Percentiles rank a stretch among this genome's conserved stretches.
phyloP scores from a whole-genome alignment of 2,888 invertebrate species.

The Pristionchus japonicus region DNA sequence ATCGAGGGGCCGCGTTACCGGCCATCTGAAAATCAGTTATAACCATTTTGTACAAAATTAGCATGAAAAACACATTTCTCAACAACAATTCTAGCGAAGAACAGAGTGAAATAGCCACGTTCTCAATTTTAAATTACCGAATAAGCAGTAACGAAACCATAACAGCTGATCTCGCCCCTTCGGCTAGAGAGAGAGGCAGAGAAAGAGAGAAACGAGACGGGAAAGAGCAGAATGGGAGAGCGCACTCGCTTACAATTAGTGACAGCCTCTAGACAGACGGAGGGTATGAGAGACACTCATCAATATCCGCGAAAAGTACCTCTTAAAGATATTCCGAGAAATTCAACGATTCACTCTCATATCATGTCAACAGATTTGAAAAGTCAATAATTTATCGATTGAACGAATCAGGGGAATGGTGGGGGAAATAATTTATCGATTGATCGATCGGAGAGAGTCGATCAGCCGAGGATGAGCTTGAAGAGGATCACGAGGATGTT shows the following conservation, averaged over 20 bases:
- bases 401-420: neutral
- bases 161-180: neutral
- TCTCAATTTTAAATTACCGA: neutral
- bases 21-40: neutral
- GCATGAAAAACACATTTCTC: neutral
- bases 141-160: neutral
- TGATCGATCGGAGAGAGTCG: neutral
- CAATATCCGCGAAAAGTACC: neutral
- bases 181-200: neutral
- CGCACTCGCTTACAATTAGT: conserved; percentile 7
- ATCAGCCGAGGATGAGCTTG: conserved; percentile 88
- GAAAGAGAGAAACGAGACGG: neutral
- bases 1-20: neutral
- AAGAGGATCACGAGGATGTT: conserved; percentile 89
- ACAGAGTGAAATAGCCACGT: neutral
- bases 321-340: neutral
- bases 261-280: neutral
- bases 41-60: too few relatives aligned
- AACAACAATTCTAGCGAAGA: neutral
- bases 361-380: neutral
- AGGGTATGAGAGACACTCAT: neutral
- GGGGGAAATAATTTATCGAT: conserved; percentile 4
- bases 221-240: neutral
- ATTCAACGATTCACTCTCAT: neutral
- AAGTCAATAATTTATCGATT: conserved; percentile 29